Evolutionary conservation across 2,888 invertebrate genomes (phyloP).

Genomic region (Apeira syringaria): DNA sequence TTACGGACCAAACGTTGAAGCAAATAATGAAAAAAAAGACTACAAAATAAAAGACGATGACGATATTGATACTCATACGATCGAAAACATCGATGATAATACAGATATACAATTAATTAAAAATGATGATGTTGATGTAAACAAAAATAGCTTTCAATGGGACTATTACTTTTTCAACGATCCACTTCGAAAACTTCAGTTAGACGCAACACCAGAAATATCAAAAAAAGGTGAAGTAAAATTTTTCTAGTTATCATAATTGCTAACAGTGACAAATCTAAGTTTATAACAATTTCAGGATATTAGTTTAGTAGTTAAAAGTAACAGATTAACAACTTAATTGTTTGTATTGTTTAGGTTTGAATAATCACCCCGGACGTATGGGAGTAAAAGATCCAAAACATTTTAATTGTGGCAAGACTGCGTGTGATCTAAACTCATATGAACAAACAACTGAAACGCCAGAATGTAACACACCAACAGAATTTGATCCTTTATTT

Average conservation of each 20-base stretch:
- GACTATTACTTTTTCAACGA: slow-evolving; percentile 3
- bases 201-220: slow-evolving; percentile 9
- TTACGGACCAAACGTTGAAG: slow-evolving; percentile 41
- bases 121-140: not conserved
- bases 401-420: not conserved
- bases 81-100: too few relatives aligned
- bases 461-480: too few relatives aligned
- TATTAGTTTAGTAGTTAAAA: slow-evolving; percentile 1
- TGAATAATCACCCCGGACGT: slow-evolving; percentile 42
- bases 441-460: not conserved
- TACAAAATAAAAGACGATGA: not conserved
- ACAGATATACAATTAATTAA: too few relatives aligned
- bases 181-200: slow-evolving; percentile 21
- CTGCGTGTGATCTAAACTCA: not conserved
- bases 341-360: slow-evolving; percentile 44
- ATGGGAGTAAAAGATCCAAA: not conserved
- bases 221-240: not conserved
- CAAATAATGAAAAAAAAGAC: slow-evolving; percentile 10
- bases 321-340: slow-evolving; percentile 27
- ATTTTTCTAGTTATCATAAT: too few relatives aligned
- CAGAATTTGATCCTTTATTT: too few relatives aligned
- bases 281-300: too few relatives aligned
- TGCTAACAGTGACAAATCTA: too few relatives aligned
- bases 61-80: slow-evolving; percentile 3
- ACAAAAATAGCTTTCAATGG: not conserved